phyloP scores from a whole-genome alignment of 2,888 invertebrate genomes.

The Agapostemon virescens region DNA sequence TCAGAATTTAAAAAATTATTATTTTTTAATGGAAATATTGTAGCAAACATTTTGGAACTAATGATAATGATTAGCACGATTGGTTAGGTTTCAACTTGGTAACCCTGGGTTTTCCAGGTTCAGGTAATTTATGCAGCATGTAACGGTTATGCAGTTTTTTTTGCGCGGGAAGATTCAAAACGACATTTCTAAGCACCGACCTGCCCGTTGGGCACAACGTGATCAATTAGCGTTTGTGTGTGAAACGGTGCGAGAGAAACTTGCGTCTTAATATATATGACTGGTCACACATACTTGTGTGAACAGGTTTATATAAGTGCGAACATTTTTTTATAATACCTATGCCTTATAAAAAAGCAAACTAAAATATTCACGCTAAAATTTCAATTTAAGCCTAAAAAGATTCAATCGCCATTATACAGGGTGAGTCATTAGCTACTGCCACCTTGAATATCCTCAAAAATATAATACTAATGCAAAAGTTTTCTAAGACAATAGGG shows the following conservation, averaged over 20 bases:
- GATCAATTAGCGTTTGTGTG: slow-evolving; percentile 44
- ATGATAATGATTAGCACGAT: slow-evolving; percentile 15
- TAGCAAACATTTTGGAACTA: neutral
- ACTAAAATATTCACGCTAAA: neutral
- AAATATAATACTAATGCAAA: too few relatives aligned
- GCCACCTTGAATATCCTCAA: too few relatives aligned
- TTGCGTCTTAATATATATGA: slow-evolving; percentile 42
- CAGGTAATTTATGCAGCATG: neutral
- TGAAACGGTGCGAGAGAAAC: slow-evolving; percentile 56
- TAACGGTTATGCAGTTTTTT: neutral
- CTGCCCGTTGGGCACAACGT: slow-evolving; percentile 41
- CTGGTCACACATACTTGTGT: slow-evolving; percentile 7
- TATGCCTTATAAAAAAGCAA: neutral
- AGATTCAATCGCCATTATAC: neutral
- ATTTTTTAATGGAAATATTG: neutral
- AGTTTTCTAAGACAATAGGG: too few relatives aligned
- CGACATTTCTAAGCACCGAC: slow-evolving; percentile 12
- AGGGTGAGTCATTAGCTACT: too few relatives aligned
- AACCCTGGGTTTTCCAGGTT: neutral
- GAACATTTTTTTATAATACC: neutral
- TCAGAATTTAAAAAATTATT: neutral
- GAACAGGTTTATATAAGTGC: slow-evolving; percentile 47
- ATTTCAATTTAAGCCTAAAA: neutral
- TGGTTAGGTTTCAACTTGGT: neutral
- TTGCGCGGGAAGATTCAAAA: neutral